These are phyloP conservation scores for Heliconius charithonia DNA, from an alignment of 2,888 invertebrate genomes.

Conservation along the genomic window DNA sequence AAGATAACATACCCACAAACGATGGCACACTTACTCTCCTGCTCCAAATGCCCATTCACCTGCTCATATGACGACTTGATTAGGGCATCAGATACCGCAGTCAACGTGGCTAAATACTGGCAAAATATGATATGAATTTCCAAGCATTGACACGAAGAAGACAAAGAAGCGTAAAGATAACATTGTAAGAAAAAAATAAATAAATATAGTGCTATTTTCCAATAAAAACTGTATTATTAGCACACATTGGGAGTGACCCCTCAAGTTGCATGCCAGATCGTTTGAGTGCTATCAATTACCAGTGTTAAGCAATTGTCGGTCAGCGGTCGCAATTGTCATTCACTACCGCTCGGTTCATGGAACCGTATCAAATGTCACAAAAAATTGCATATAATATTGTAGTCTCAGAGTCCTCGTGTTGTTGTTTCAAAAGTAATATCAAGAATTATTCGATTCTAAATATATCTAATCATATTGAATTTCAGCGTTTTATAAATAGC, in stretches of 20 bases:
- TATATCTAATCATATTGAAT: not conserved
- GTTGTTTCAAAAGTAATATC: not conserved
- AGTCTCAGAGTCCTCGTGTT: not conserved
- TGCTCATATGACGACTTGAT: too few species aligned
- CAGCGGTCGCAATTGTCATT: conserved; percentile 61
- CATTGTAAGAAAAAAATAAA: too few species aligned
- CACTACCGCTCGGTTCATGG: conserved; percentile 56
- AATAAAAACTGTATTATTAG: conserved; percentile 4
- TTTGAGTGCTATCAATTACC: conserved; percentile 59
- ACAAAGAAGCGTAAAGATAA: too few species aligned
- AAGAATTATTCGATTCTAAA: not conserved
- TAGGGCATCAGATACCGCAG: too few species aligned
- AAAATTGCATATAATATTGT: conserved; percentile 21
- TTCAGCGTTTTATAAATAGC: not conserved
- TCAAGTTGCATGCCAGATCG: conserved; percentile 28
- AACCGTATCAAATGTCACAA: conserved; percentile 46
- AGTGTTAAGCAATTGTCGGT: conserved; percentile 64
- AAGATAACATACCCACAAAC: too few species aligned
- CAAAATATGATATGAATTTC: too few species aligned
- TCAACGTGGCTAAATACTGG: too few species aligned
- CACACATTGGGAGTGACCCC: conserved; percentile 13
- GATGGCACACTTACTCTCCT: too few species aligned
- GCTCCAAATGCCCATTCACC: too few species aligned
- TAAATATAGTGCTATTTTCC: not conserved
- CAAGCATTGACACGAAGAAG: too few species aligned